A percentile compares a stretch with the other conserved stretches of the same genome.
phyloP scores from a whole-genome alignment of 1,140 invertebrate species.

The Daktulosphaira vitifoliae region DNA sequence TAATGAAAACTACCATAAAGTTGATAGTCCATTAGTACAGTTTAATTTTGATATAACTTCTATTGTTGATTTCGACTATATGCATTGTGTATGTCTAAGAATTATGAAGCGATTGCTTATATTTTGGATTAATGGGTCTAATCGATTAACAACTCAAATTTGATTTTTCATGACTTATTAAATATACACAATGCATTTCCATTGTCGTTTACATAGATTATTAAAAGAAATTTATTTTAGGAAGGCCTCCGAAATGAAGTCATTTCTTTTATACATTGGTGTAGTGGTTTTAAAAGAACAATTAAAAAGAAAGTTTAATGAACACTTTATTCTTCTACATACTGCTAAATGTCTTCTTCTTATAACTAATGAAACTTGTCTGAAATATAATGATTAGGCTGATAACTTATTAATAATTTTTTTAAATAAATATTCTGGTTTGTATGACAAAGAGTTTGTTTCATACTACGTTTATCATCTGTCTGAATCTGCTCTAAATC shows the following conservation, averaged over 20 bases:
- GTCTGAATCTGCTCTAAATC: background rate
- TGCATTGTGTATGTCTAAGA: background rate
- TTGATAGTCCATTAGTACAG: background rate
- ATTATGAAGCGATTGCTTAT: background rate
- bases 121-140: background rate
- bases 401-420: background rate
- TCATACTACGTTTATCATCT: background rate
- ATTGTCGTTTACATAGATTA: background rate
- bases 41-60: background rate
- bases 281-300: background rate
- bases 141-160: too few species aligned
- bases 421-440: background rate
- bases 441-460: background rate
- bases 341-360: background rate
- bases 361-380: background rate
- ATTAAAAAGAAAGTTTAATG: background rate
- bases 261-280: background rate
- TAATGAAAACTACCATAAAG: background rate
- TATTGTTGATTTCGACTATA: background rate
- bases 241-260: background rate
- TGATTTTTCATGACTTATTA: background rate
- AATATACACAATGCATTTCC: too few species aligned
- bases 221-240: background rate
- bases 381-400: background rate
- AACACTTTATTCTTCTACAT: background rate